These are phyloP conservation scores for Hetaerina titia DNA, from an alignment of 2,888 invertebrate species.

Conservation along the genomic window DNA sequence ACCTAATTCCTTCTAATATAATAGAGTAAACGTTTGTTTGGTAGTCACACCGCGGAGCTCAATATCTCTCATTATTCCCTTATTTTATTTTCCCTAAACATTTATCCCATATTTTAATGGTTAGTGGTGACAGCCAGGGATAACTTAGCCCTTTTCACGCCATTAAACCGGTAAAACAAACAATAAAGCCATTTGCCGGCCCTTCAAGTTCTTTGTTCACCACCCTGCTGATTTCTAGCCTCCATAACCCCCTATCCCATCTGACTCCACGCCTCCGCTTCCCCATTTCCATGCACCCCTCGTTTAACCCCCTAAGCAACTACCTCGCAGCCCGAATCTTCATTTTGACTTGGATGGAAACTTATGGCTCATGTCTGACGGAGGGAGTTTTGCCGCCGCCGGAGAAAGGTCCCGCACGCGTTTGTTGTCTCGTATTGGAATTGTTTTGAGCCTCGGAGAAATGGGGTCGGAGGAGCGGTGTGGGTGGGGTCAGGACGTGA, in stretches of 20 bases:
- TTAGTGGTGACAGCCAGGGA: no score
- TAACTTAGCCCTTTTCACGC: no score
- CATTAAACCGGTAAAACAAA: neutral
- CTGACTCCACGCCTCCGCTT: neutral
- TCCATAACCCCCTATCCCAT: neutral
- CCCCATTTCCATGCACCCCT: neutral
- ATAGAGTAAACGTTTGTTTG: no score
- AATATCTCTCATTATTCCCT: no score
- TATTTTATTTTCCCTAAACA: no score
- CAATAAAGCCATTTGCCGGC: constrained; percentile 39
- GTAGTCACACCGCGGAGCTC: no score
- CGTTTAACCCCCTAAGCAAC: neutral
- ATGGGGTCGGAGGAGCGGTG: neutral
- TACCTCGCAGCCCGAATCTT: neutral
- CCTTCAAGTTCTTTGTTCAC: neutral
- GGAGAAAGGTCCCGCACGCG: neutral
- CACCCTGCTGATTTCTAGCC: neutral
- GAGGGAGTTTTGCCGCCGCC: constrained; percentile 8
- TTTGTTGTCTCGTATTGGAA: neutral
- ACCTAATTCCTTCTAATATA: no score
- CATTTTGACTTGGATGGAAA: constrained; percentile 55
- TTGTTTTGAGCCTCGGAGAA: neutral
- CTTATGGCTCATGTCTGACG: constrained; percentile 14
- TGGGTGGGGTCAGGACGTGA: neutral
- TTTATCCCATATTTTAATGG: no score